Conservation (phyloP, 2,888 invertebrate species). For the Onthophagus sagittarius region DNA sequence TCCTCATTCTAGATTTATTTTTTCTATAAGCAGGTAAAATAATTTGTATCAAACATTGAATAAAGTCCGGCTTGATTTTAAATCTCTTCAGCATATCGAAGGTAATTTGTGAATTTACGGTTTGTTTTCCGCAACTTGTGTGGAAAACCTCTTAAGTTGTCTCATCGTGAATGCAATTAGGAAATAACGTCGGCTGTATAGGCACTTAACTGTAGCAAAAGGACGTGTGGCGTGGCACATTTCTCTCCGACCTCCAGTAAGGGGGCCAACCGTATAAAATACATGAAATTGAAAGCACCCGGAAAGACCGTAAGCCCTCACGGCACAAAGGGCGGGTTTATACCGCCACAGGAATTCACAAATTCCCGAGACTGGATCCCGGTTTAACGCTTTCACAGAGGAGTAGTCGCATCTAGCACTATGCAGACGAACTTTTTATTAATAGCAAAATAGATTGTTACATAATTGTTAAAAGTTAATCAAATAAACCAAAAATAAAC, state of each 20-base stretch:
- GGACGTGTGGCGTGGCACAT: background rate
- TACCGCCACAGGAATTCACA: slow-evolving; percentile 11
- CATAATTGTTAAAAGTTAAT: too few relatives aligned
- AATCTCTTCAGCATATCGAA: too few relatives aligned
- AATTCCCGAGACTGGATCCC: slow-evolving; percentile 11
- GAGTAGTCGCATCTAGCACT: background rate
- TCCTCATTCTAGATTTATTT: background rate
- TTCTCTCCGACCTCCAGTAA: background rate
- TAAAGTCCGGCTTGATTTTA: too few relatives aligned
- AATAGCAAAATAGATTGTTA: background rate
- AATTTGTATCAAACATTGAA: too few relatives aligned
- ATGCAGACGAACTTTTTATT: background rate
- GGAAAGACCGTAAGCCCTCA: background rate
- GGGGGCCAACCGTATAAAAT: background rate
- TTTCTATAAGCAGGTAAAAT: too few relatives aligned
- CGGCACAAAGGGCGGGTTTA: slow-evolving; percentile 10
- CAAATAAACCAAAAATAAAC: too few relatives aligned
- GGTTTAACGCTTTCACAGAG: background rate
- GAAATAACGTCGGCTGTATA: background rate
- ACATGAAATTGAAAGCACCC: slow-evolving; percentile 9
- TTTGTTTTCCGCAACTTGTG: too few relatives aligned
- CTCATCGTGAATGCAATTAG: background rate
- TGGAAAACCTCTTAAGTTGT: background rate
- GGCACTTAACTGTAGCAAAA: background rate
- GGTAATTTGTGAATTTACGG: too few relatives aligned